Percentiles rank a stretch among this genome's conserved stretches.
Conservation (phyloP, 2,888 invertebrate species). For the Eristalis intricaria region DNA sequence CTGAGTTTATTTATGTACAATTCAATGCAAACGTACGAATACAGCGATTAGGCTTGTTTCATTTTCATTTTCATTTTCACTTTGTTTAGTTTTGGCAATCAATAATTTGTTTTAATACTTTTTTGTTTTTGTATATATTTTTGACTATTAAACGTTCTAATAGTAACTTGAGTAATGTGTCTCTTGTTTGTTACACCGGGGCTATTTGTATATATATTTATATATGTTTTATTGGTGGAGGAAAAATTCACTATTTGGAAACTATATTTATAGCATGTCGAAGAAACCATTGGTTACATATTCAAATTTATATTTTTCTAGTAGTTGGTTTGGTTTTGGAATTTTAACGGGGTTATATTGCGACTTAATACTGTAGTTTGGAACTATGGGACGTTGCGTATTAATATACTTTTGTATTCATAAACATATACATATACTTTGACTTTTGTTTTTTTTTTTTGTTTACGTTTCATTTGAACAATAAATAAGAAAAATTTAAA, state of each 20-base stretch:
- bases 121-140: slow-evolving; percentile 22
- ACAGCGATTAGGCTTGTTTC: neutral
- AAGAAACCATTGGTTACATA: slow-evolving; percentile 55
- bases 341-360: neutral
- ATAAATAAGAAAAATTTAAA: neutral
- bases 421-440: neutral
- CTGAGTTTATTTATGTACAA: slow-evolving; percentile 15
- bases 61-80: neutral
- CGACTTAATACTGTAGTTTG: slow-evolving; percentile 13
- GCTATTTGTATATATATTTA: neutral
- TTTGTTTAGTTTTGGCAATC: slow-evolving; percentile 48
- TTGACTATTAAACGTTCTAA: slow-evolving; percentile 46
- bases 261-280: slow-evolving; percentile 38
- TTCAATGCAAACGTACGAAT: slow-evolving; percentile 13
- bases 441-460: neutral
- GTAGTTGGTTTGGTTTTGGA: neutral
- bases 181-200: slow-evolving; percentile 3
- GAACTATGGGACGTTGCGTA: slow-evolving; percentile 35
- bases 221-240: neutral
- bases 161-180: slow-evolving; percentile 50
- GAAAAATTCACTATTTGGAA: slow-evolving; percentile 31
- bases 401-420: neutral
- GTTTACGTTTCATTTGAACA: no score
- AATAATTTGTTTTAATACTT: slow-evolving; percentile 28
- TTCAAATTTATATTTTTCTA: slow-evolving; percentile 39